Conservation (phyloP, 2,888 invertebrate genomes). For the Volucella bombylans region DNA sequence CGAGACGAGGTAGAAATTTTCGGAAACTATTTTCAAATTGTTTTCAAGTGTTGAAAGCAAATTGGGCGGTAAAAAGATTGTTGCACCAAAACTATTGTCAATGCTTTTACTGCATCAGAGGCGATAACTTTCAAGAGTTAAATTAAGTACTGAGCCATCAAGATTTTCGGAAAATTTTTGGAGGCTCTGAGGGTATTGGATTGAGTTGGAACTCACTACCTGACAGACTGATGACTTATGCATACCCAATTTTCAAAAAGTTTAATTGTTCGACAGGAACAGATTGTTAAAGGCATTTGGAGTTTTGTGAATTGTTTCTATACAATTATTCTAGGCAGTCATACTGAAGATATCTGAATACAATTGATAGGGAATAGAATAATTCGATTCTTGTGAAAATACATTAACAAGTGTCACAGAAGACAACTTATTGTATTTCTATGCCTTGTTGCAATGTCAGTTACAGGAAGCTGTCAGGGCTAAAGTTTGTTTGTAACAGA, state of each 20-base stretch:
- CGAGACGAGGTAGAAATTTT: neutral
- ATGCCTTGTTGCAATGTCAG: no score
- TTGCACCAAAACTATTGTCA: conserved; percentile 4
- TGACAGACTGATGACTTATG: neutral
- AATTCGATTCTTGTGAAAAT: no score
- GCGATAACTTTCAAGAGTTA: conserved; percentile 2
- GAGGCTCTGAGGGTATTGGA: no score
- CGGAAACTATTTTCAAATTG: conserved; percentile 19
- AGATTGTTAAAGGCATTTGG: neutral
- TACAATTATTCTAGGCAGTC: no score
- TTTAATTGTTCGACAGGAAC: neutral
- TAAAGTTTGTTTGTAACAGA: no score
- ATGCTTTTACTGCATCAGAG: neutral
- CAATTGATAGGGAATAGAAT: no score
- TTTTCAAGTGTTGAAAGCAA: conserved; percentile 33
- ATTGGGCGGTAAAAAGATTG: conserved; percentile 20
- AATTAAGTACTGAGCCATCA: conserved; percentile 1
- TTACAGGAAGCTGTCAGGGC: no score
- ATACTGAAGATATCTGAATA: no score
- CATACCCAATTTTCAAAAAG: neutral
- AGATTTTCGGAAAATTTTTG: neutral
- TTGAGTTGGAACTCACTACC: neutral
- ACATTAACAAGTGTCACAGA: no score
- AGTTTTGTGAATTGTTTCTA: no score
- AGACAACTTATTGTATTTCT: no score